Evolutionary conservation across 2,888 invertebrate genomes (phyloP), one percentile per base, ranked within the genome.

Genomic region (Halocaridina rubra): DNA sequence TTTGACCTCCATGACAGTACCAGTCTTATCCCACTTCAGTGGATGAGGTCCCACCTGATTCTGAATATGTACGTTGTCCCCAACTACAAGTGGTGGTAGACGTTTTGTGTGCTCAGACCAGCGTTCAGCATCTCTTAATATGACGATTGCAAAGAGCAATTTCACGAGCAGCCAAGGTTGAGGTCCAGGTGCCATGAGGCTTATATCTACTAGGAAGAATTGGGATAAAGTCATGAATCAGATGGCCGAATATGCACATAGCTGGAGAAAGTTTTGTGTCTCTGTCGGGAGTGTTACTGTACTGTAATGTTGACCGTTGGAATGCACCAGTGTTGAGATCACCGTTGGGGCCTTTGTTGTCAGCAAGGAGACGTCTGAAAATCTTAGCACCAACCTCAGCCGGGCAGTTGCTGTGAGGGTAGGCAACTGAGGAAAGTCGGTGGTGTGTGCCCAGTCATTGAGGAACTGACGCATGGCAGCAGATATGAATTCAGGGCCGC

Each of bases 191-290:
- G n/a, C n/a, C n/a, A n/a, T n/a, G n/a, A n/a, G n/a, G n/a, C n/a
- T n/a, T n/a, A n/a, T n/a, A n/a, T n/a, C n/a, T n/a, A n/a, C n/a
- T n/a, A n/a, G n/a, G n/a, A n/a, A n/a, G n/a, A n/a, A n/a, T n/a
- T 19, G 81, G 79, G 57, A 84, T 80, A 80, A 80, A 80, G 53
- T 84, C 84, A 19, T 32, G 69, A 8, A 80, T 84, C 27, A 77
- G 76, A n/a, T 61, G 75, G n/a, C 80, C 80, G 22, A 76, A 85
- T 27, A 85, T 39, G 30, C 80, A 69, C 71, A 69, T 75, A 7
- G 80, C 76, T 3, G 85, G 80, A 29, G 39, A 85, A 1, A 67
- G 13, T 24, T 69, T 32, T 30, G 71, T 85, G 59, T 85, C 80
- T 7, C 53, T 8, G 67, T 80, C 80, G 75, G 82, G 1, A n/a